Conservation (phyloP, 2,797 vertebrate genomes). For the Myotis findleyi region DNA sequence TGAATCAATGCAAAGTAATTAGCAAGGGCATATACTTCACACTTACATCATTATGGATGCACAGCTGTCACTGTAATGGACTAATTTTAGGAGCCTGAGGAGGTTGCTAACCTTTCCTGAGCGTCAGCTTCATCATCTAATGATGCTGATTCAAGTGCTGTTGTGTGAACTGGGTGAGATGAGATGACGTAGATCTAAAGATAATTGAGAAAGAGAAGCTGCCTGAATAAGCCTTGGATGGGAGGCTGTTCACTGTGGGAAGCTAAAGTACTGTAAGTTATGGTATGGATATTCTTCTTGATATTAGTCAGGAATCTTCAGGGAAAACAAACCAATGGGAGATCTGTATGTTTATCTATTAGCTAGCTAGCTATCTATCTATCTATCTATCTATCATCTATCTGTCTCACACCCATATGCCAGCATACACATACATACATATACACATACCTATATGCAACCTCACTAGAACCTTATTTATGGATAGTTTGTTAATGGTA, state of each 20-base stretch:
- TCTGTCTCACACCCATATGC: neutral
- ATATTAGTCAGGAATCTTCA: neutral
- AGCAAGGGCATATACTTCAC: neutral
- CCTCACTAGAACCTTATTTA: neutral
- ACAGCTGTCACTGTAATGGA: neutral
- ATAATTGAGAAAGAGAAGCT: neutral
- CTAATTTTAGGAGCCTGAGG: neutral
- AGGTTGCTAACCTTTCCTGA: neutral
- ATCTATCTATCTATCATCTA: neutral
- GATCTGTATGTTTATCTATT: neutral
- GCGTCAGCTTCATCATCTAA: neutral
- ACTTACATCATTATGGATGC: neutral
- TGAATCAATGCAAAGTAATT: neutral
- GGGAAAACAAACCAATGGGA: neutral
- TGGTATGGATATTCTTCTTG: neutral
- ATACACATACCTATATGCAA: neutral
- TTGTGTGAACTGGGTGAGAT: neutral
- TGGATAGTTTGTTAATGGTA: neutral
- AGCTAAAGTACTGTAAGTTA: neutral
- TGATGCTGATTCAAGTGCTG: neutral
- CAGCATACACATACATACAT: neutral
- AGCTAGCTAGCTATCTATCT: neutral
- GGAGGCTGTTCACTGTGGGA: neutral
- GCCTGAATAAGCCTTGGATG: neutral
- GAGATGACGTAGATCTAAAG: neutral